phyloP scores from a whole-genome alignment of 2,113 vertebrate genomes.

The Progne subis region DNA sequence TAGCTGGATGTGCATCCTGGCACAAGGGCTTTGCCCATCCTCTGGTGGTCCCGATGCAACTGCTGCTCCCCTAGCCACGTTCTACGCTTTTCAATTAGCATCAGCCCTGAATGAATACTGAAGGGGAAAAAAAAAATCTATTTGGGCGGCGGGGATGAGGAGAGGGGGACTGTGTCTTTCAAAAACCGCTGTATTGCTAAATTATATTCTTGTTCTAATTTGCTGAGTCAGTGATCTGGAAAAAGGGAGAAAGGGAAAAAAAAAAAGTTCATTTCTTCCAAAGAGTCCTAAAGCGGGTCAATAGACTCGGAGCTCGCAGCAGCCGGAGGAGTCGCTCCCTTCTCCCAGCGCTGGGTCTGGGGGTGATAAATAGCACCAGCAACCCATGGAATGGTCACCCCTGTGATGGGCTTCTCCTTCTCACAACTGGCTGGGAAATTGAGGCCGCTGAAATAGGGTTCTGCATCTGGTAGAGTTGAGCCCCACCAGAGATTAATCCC shows the following conservation, averaged over 20 bases:
- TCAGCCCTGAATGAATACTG: constrained; percentile 49
- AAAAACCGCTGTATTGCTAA: constrained; percentile 69
- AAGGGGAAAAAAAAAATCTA: constrained; percentile 16
- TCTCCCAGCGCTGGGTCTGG: accelerated
- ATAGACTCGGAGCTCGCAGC: neutral
- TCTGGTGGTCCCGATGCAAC: neutral
- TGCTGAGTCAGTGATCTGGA: constrained; percentile 74
- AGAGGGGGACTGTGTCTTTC: constrained; percentile 59
- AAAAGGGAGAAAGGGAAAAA: constrained; percentile 63
- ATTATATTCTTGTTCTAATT: constrained; percentile 75
- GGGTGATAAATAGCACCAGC: neutral
- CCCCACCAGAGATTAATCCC: neutral
- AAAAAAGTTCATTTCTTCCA: constrained; percentile 58
- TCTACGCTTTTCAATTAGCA: constrained; percentile 59
- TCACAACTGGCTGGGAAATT: neutral
- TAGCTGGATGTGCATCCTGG: neutral
- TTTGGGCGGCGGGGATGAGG: constrained; percentile 42
- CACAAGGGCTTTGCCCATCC: neutral
- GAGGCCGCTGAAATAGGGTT: neutral
- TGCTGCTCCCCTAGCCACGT: neutral
- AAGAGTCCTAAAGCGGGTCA: constrained; percentile 67
- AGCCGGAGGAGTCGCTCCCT: neutral
- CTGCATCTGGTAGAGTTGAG: neutral
- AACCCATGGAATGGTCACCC: neutral
- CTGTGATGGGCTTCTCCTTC: neutral